Percentiles rank a stretch among this genome's conserved stretches.
Evolutionary conservation across 2,113 vertebrate genomes (phyloP).

Genomic region (Arothron firmamentum): DNA sequence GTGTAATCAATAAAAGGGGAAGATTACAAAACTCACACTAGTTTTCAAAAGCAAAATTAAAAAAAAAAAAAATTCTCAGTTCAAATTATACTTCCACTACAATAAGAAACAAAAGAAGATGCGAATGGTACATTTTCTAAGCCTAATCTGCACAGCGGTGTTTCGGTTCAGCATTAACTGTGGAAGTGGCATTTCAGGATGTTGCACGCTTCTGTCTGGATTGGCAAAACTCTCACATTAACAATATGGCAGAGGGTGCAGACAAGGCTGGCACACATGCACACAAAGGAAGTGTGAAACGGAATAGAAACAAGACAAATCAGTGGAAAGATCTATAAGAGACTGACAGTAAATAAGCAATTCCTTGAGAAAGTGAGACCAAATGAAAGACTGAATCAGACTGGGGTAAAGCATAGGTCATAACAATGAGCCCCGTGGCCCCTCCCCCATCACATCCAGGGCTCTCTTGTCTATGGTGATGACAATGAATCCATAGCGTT

Average conservation of each 20-base stretch:
- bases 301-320: neutral
- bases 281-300: neutral
- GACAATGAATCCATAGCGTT: slow-evolving; percentile 52
- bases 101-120: too few relatives aligned
- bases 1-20: too few relatives aligned
- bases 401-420: slow-evolving; percentile 29
- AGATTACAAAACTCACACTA: too few relatives aligned
- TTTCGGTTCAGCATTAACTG: too few relatives aligned
- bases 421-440: slow-evolving; percentile 50
- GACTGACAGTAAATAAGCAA: neutral
- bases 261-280: slow-evolving; percentile 1
- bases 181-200: too few relatives aligned
- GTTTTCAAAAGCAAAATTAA: too few relatives aligned
- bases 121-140: too few relatives aligned
- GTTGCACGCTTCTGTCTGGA: too few relatives aligned
- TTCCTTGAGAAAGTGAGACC: neutral
- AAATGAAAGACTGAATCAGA: neutral
- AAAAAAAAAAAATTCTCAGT: too few relatives aligned
- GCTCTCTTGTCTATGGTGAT: slow-evolving; percentile 23
- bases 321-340: neutral
- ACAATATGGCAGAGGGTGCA: neutral
- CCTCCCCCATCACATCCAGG: slow-evolving; percentile 58
- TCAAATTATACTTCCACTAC: too few relatives aligned
- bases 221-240: too few relatives aligned
- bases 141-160: too few relatives aligned